phyloP scores from a whole-genome alignment of 2,113 vertebrate species.

The Nicator chloris region DNA sequence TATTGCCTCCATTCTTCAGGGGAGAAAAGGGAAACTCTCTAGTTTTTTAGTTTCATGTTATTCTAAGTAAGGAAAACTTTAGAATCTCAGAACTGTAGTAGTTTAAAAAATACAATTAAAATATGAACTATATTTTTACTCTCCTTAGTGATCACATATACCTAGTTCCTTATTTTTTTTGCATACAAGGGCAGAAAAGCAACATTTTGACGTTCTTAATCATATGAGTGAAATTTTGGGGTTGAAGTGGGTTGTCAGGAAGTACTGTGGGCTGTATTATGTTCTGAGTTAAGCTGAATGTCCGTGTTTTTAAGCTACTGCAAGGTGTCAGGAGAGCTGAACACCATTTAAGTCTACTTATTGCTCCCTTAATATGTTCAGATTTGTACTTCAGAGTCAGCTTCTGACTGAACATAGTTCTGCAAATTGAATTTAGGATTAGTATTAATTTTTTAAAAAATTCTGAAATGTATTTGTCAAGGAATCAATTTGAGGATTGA shows the following conservation, averaged over 20 bases:
- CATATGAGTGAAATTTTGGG: conserved; percentile 7
- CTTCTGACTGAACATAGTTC: neutral
- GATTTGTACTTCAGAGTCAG: neutral
- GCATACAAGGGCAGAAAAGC: neutral
- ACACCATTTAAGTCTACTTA: neutral
- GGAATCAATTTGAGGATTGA: neutral
- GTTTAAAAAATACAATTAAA: neutral
- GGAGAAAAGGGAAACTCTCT: neutral
- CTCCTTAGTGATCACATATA: neutral
- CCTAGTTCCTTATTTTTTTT: conserved; percentile 8
- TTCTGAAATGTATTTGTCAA: neutral
- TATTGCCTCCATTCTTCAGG: neutral
- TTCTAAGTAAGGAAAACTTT: conserved; percentile 7
- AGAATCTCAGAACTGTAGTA: neutral
- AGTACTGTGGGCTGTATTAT: neutral
- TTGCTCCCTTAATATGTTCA: neutral
- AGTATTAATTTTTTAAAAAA: rapidly evolving
- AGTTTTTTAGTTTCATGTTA: neutral
- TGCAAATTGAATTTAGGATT: neutral
- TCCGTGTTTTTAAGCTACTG: neutral
- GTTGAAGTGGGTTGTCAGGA: neutral
- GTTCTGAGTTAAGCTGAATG: neutral
- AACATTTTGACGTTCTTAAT: neutral
- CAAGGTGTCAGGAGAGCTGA: neutral
- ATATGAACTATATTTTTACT: neutral